Evolutionary conservation across 2,113 vertebrate species (phyloP), one percentile per base, ranked within the genome.

Genomic region (Sapayoa aenigma): DNA sequence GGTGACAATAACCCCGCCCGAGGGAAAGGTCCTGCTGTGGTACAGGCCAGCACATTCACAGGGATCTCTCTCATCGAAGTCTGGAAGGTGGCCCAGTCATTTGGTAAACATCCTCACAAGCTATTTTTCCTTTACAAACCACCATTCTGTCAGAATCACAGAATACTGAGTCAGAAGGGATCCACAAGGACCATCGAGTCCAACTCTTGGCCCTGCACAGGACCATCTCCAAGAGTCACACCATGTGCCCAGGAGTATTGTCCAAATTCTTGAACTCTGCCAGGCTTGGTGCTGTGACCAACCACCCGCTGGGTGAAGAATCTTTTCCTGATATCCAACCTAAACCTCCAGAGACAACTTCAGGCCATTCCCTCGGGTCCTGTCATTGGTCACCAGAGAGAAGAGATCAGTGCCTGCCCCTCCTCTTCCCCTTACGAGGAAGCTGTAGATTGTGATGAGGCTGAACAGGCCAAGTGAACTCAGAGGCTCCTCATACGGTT

Each of bases 31-130:
- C 11, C 33, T 55, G 27, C 58, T 1, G 1, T 0, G 2, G 19
- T 5, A 10, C 11, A 55, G 17, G 5, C 31, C 24, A 3, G 39
- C 3, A 47, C 31, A 41, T 5, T 21, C 3, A 0, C 0, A 0
- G 23, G n/a, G 27, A 74, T 16, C 22, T 50, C 0, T 0, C 41
- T 62, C 1, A 0, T 21, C n/a, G 23, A n/a, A 22, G 23, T 9
- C 23, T 18, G 28, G 27, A 55, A 25, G 3, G 16, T 6, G 13
- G 28, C 35, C 28, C 28, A 22, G 14, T 63, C 28, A 1, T 30
- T 9, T 9, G 71, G 22, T 2, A 24, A 28, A 1, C 9, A 4
- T 8, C 30, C 53, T 49, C 30, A 20, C 11, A 31, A 18, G 30
- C 11, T 13, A 21, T 21, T 23, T 12, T 50, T 19, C 31, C 20